Conservation (phyloP, 1,140 invertebrate species). For the Drosophila insularis region DNA sequence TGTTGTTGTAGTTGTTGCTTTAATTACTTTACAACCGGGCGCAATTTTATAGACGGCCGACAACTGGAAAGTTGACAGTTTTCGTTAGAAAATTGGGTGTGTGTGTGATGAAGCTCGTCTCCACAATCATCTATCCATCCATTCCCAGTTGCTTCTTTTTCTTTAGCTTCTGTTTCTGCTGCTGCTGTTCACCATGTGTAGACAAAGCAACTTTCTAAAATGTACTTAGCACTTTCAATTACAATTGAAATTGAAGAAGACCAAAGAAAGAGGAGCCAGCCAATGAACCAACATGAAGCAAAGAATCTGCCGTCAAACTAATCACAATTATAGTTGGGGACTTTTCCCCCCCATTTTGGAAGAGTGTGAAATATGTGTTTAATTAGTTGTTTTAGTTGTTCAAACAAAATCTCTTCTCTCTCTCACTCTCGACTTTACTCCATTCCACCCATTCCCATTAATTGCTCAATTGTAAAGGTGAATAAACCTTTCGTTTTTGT, state of each 20-base stretch:
- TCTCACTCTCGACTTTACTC: background rate
- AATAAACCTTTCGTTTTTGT: slow-evolving; percentile 42
- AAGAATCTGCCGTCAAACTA: slow-evolving; percentile 47
- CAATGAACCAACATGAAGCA: slow-evolving; percentile 26
- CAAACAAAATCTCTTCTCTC: slow-evolving; percentile 33
- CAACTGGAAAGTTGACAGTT: slow-evolving; percentile 58
- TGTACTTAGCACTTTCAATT: slow-evolving; percentile 66
- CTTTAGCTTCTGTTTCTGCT: background rate
- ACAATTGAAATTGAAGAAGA: slow-evolving; percentile 26
- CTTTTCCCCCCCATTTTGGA: slow-evolving; percentile 28
- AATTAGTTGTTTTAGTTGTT: slow-evolving; percentile 31
- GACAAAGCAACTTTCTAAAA: slow-evolving; percentile 51
- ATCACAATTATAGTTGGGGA: slow-evolving; percentile 36
- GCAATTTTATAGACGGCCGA: slow-evolving; percentile 4
- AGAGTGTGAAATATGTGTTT: slow-evolving; percentile 39
- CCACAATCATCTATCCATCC: background rate
- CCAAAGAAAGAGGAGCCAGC: background rate
- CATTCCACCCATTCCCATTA: slow-evolving; percentile 22
- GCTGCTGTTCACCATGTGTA: background rate
- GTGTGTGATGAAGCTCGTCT: slow-evolving; percentile 14
- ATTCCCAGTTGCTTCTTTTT: background rate
- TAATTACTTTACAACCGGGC: slow-evolving; percentile 21
- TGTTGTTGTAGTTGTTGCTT: slow-evolving; percentile 8
- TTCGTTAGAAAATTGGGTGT: slow-evolving; percentile 44
- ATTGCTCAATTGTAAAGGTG: slow-evolving; percentile 56